Percentiles rank a stretch among this genome's conserved stretches.
Evolutionary conservation across 2,888 invertebrate genomes (phyloP).

Genomic region (Athalia circularis): DNA sequence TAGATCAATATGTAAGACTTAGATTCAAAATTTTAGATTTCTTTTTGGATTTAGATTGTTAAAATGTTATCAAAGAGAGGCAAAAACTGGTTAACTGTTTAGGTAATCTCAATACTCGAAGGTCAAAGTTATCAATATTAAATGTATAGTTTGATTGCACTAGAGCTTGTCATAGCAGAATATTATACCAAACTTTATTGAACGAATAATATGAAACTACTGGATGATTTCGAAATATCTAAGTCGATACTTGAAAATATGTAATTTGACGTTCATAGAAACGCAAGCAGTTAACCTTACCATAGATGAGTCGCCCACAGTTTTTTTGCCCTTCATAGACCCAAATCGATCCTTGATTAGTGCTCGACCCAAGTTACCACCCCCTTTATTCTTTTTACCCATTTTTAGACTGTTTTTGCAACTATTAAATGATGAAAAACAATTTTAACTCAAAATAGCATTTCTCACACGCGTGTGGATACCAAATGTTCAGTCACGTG

Average conservation of each 20-base stretch:
- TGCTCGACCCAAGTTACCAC: constrained; percentile 78
- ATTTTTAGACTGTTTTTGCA: constrained; percentile 72
- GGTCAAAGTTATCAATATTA: too few species aligned
- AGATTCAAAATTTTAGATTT: too few species aligned
- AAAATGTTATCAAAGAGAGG: too few species aligned
- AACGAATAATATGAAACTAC: too few species aligned
- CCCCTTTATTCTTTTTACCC: constrained; percentile 85
- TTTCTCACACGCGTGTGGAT: background rate
- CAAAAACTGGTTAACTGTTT: too few species aligned
- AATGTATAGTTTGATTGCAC: too few species aligned
- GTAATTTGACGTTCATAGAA: background rate
- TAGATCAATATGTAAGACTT: too few species aligned
- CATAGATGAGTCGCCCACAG: constrained; percentile 84
- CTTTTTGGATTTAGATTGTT: too few species aligned
- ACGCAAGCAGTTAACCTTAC: constrained; percentile 73
- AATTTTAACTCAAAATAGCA: constrained; percentile 7
- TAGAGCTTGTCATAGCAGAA: too few species aligned
- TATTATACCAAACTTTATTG: too few species aligned
- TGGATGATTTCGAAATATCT: too few species aligned
- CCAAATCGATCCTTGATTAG: constrained; percentile 87
- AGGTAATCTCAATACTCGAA: too few species aligned
- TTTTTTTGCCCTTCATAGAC: constrained; percentile 78
- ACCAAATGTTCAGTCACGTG: constrained; percentile 7
- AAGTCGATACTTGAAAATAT: constrained; percentile 23
- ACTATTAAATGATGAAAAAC: background rate